phyloP scores from a whole-genome alignment of 2,113 vertebrate species.

The Pygoscelis antarcticus region DNA sequence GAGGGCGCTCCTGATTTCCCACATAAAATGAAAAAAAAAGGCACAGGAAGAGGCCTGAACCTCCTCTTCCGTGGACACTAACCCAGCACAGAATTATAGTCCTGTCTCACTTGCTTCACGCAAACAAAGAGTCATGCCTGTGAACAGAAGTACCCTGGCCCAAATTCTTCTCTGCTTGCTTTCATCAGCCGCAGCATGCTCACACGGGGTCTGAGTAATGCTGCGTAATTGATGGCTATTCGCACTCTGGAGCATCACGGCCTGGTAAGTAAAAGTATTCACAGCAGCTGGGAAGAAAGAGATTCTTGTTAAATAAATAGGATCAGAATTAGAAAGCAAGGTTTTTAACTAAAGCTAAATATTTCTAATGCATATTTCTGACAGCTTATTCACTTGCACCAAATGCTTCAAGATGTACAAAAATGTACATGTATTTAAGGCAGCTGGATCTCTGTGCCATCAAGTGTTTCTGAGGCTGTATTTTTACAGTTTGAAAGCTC shows the following conservation, averaged over 20 bases:
- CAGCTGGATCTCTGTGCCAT: background rate
- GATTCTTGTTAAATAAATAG: background rate
- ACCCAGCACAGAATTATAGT: background rate
- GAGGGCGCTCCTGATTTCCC: background rate
- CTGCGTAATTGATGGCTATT: background rate
- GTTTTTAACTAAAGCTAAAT: background rate
- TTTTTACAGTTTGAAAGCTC: background rate
- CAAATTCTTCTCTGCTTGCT: background rate
- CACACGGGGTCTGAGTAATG: background rate
- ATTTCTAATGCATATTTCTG: background rate
- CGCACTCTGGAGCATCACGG: background rate
- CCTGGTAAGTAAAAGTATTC: background rate
- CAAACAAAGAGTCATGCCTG: background rate
- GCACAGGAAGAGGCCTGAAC: background rate
- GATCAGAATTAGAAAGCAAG: background rate
- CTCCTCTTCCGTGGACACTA: background rate
- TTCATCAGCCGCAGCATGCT: background rate
- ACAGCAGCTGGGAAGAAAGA: background rate
- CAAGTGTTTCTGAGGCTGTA: background rate
- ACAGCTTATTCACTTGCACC: background rate
- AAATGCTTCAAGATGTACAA: background rate
- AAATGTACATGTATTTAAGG: background rate
- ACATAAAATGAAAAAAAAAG: background rate
- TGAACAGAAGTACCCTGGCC: background rate
- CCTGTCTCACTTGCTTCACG: background rate